Evolutionary conservation across 37 sponge, comb jelly and placozoan genomes (phyloP), one percentile per base, ranked within the genome.

Genomic region (Diacarnus erythraeanus): DNA sequence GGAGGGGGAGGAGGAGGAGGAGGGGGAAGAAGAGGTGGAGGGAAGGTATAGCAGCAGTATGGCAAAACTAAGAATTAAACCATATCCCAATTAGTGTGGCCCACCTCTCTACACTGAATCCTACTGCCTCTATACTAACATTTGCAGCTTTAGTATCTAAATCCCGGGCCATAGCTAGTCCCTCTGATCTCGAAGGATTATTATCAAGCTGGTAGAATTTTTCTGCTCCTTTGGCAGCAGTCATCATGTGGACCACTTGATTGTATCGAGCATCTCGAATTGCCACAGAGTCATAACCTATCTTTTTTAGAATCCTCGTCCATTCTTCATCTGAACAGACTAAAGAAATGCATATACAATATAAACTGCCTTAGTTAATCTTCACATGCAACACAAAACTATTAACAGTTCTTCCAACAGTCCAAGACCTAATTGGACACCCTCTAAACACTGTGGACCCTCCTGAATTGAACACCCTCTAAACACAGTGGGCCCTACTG

Each of bases 151-250:
- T 72, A 18, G 30, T 47, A 56, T 91, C 93, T 37, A 3, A 69
- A 33, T 81, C 85, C 21, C 71, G 56, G 66, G 88, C 93, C 26
- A 71, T 31, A 26, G 84, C 75, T 5, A 81, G 38, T 22, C 79
- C 64, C 64, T 83, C 92, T 0, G 44, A 51, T 25, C 85, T 70
- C 20, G 82, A 38, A 22, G 78, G n/a, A 60, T 84, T 85, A 39
- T 76, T 88, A 41, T 51, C 60, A 18, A 84, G 72, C 2, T 83
- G 82, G 63, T 93, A 93, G 74, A 87, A 93, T 15, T 63, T 9
- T 41, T 83, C 84, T 4, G 94, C 94, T 39, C 94, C 94, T 41
- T 75, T 85, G 56, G 94, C 94, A 59, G 94, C 87, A 1, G 90
- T 83, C 39, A 85, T 82, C 81, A 93, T 73, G 79, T 93, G 94